Evolutionary conservation across 2,113 vertebrate genomes (phyloP).

Genomic region (Corythoichthys haematopterus): DNA sequence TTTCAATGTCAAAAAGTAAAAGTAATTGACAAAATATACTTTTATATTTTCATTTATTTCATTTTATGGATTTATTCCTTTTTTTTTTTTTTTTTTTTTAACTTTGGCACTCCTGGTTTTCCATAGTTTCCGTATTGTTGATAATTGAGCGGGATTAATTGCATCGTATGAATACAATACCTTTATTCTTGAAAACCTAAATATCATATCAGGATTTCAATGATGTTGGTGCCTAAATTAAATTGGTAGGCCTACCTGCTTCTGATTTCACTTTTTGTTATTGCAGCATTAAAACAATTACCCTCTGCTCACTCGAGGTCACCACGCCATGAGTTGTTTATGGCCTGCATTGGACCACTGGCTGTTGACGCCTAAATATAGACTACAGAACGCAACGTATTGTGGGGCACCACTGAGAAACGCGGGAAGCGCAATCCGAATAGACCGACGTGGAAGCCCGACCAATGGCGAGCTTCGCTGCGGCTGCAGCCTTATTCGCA

Average conservation of each 20-base stretch:
- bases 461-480: conserved; percentile 40
- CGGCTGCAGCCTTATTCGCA: conserved; percentile 18
- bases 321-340: conserved; percentile 34
- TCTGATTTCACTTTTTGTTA: not conserved
- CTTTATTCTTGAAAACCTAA: no score
- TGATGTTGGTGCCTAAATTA: no score
- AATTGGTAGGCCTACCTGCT: no score
- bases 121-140: no score
- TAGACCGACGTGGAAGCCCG: conserved; percentile 33
- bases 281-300: not conserved
- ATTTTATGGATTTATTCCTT: no score
- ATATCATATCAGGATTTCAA: not conserved
- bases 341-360: conserved; percentile 26
- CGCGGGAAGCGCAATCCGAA: conserved; percentile 62
- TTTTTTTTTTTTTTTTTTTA: no score
- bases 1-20: no score
- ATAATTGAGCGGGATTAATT: no score
- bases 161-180: no score
- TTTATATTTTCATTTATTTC: no score
- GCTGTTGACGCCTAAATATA: conserved; percentile 57
- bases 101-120: no score
- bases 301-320: conserved; percentile 29
- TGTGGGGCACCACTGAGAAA: conserved; percentile 24
- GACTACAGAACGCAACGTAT: conserved; percentile 37
- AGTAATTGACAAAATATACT: no score